These are phyloP conservation scores for Zygogramma bicolorata DNA, from an alignment of 2,888 invertebrate genomes.

Conservation along the genomic window DNA sequence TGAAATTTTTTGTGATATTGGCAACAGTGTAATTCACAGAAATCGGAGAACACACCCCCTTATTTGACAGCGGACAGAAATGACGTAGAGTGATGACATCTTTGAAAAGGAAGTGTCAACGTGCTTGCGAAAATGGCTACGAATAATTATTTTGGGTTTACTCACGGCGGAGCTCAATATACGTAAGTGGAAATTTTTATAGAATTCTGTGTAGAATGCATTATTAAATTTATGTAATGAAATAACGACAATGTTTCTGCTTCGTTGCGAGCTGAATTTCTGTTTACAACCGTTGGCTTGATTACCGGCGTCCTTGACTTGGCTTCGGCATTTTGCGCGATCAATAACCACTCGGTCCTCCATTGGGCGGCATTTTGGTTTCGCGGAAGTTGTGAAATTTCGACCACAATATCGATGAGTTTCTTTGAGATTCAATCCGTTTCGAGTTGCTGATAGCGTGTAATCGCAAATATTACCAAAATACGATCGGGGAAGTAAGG, in stretches of 20 bases:
- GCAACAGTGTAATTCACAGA: not conserved
- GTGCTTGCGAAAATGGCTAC: conserved; percentile 75
- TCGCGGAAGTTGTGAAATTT: conserved; percentile 7
- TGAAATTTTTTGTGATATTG: not conserved
- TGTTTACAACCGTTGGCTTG: not conserved
- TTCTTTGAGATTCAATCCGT: not conserved
- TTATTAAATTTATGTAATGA: not conserved
- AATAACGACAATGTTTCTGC: not conserved
- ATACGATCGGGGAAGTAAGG: not conserved
- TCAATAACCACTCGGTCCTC: conserved; percentile 59
- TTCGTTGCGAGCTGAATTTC: not conserved
- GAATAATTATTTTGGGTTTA: conserved; percentile 96
- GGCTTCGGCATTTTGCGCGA: conserved; percentile 66
- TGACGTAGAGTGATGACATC: conserved; percentile 4
- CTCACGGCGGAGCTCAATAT: conserved; percentile 93
- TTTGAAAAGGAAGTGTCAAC: conserved; percentile 12
- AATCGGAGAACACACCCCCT: not conserved
- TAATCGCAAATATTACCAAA: not conserved
- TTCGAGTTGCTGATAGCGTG: not conserved
- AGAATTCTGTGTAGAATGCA: not conserved
- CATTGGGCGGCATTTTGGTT: conserved; percentile 42
- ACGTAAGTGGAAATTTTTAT: conserved; percentile 73
- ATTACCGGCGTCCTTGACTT: conserved; percentile 64
- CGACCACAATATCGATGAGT: not conserved
- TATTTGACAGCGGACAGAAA: not conserved